Evolutionary conservation across 1,140 invertebrate species (phyloP).

Genomic region (Contarinia nasturtii): DNA sequence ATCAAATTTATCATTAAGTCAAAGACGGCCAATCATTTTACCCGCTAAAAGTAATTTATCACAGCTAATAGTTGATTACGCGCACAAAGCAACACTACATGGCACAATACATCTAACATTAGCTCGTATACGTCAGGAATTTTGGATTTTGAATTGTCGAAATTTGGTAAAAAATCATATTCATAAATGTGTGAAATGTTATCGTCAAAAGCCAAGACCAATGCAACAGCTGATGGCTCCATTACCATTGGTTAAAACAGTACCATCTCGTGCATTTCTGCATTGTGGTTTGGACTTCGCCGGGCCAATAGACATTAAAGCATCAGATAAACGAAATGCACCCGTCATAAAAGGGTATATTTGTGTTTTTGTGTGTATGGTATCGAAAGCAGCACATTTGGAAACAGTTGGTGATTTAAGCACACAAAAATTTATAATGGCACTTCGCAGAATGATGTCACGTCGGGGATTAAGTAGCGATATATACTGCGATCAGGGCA

Average conservation of each 20-base stretch:
- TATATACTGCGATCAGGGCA: slow-evolving; percentile 16
- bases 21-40: too few relatives aligned
- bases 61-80: neutral
- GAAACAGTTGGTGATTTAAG: slow-evolving; percentile 11
- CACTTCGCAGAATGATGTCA: slow-evolving; percentile 7
- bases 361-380: slow-evolving; percentile 11
- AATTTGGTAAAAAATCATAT: slow-evolving; percentile 1
- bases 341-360: slow-evolving; percentile 12
- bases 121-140: slow-evolving; percentile 8
- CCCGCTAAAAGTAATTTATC: too few relatives aligned
- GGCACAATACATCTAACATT: slow-evolving; percentile 11
- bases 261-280: slow-evolving; percentile 7
- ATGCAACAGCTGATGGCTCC: too few relatives aligned
- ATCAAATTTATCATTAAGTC: too few relatives aligned
- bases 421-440: slow-evolving; percentile 8
- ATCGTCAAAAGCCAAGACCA: too few relatives aligned
- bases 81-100: slow-evolving; percentile 12
- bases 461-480: neutral
- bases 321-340: slow-evolving; percentile 5
- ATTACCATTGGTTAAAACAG: neutral
- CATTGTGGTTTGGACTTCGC: slow-evolving; percentile 16
- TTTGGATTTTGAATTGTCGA: slow-evolving; percentile 12
- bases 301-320: slow-evolving; percentile 15
- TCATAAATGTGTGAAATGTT: too few relatives aligned
- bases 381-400: slow-evolving; percentile 13